Evolutionary conservation across 2,113 vertebrate species (phyloP), one percentile per base, ranked within the genome.

Genomic region (Lichenostomus cassidix): DNA sequence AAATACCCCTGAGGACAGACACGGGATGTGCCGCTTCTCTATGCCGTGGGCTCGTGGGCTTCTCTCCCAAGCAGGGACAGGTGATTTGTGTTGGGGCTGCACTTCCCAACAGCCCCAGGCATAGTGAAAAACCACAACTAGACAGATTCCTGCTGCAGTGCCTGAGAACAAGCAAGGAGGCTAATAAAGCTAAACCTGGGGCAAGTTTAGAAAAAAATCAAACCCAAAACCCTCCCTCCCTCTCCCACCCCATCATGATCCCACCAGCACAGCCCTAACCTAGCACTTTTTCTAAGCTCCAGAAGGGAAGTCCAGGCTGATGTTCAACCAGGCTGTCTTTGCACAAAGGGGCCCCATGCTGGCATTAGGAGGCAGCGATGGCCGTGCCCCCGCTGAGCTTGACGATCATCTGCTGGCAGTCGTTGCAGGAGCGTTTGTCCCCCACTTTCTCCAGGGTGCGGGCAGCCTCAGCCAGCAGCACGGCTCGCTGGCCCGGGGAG

Each of bases 321-420:
- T 2, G 10, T 42, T 82, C 9, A 5, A 49, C n/a, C 42, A 58
- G 78, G 60, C 60, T 87, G 70, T 58, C 86, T 67, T 74, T 53
- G 39, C 60, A 58, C 3, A 4, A 46, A 83, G 56, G 1, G 4
- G 42, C 37, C 9, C 56, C 70, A 8, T 0, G 5, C 15, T 0
- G 0, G 47, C 5, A 8, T 97, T 97, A 99, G 94, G 99, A 99
- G 86, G 99, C 99, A 0, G 99, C 99, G 1, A 99, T 99, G 95
- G 99, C 99, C 0, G 99, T 99, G 91, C 99, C 99, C 1, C 99
- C 99, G 0, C 99, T 98, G 91, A 99, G 98, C 77, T 99, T 98
- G 94, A 99, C 98, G 12, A 99, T 98, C 97, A 99, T 98, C 97
- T 99, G 99, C 95, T 99, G 99, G 95, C 99, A 99, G 98, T 99